A percentile compares a stretch with the other conserved stretches of the same genome.
These are phyloP conservation scores for Erebia palarica DNA, from an alignment of 2,888 invertebrate genomes.

Conservation along the genomic window DNA sequence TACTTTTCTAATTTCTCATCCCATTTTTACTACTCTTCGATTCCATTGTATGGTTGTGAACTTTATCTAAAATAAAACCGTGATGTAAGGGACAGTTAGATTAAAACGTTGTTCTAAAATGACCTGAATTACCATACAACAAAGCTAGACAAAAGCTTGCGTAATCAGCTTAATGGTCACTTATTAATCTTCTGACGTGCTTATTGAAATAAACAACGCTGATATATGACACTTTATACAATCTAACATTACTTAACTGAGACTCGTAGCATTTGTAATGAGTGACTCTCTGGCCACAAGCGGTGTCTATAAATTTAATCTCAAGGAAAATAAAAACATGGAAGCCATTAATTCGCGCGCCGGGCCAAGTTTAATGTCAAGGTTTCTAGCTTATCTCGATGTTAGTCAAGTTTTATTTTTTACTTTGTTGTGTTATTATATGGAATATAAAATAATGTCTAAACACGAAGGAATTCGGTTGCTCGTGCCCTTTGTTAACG, in stretches of 20 bases:
- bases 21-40: background rate
- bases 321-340: slow-evolving; percentile 82
- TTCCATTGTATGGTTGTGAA: background rate
- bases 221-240: slow-evolving; percentile 78
- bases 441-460: slow-evolving; percentile 65
- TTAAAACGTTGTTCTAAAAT: slow-evolving; percentile 19
- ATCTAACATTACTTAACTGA: slow-evolving; percentile 73
- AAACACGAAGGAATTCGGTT: slow-evolving; percentile 55
- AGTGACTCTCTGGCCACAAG: slow-evolving; percentile 73
- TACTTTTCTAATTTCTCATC: background rate
- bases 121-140: slow-evolving; percentile 19
- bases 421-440: slow-evolving; percentile 70
- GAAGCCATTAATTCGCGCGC: slow-evolving; percentile 82
- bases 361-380: slow-evolving; percentile 83
- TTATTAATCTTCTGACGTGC: slow-evolving; percentile 64
- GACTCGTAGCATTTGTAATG: slow-evolving; percentile 74
- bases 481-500: slow-evolving; percentile 29
- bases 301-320: slow-evolving; percentile 80
- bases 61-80: background rate
- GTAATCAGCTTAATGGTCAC: slow-evolving; percentile 46
- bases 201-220: slow-evolving; percentile 65
- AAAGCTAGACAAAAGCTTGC: slow-evolving; percentile 28
- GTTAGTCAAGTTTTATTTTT: slow-evolving; percentile 77
- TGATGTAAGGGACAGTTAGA: background rate
- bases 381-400: slow-evolving; percentile 79